These are phyloP conservation scores for Callosobruchus maculatus DNA, from an alignment of 2,888 invertebrate species.

Conservation along the genomic window DNA sequence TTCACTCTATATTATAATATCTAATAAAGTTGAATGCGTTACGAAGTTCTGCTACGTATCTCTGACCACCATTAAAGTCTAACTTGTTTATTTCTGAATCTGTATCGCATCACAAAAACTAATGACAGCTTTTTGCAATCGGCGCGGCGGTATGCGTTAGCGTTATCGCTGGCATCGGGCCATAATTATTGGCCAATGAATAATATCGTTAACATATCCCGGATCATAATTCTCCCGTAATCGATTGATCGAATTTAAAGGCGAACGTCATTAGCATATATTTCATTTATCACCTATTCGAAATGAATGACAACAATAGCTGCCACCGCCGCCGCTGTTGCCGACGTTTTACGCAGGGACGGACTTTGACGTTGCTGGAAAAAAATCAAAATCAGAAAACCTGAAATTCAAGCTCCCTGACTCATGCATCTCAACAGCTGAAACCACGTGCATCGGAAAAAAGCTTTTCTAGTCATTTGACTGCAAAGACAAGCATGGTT, in stretches of 20 bases:
- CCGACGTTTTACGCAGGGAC: background rate
- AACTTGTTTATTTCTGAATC: background rate
- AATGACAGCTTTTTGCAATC: background rate
- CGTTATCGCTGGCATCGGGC: background rate
- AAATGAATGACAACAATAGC: conserved; percentile 19
- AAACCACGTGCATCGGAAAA: too few relatives aligned
- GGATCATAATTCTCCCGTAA: conserved; percentile 1
- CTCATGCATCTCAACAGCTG: too few relatives aligned
- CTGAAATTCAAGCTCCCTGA: too few relatives aligned
- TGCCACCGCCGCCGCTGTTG: background rate
- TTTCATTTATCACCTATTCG: conserved; percentile 20
- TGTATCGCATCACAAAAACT: background rate
- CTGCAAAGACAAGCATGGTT: too few relatives aligned
- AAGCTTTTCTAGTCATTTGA: too few relatives aligned
- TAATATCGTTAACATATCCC: conserved; percentile 1
- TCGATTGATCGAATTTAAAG: conserved; percentile 16
- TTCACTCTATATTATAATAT: too few relatives aligned
- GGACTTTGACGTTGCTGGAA: background rate
- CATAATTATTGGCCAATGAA: background rate
- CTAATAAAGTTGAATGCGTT: too few relatives aligned
- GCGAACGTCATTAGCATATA: conserved; percentile 25
- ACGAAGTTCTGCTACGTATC: too few relatives aligned
- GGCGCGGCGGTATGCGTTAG: background rate
- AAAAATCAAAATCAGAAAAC: too few relatives aligned
- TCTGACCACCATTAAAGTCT: too few relatives aligned